phyloP scores from a whole-genome alignment of 2,888 invertebrate genomes.

The Calameuta idolon region DNA sequence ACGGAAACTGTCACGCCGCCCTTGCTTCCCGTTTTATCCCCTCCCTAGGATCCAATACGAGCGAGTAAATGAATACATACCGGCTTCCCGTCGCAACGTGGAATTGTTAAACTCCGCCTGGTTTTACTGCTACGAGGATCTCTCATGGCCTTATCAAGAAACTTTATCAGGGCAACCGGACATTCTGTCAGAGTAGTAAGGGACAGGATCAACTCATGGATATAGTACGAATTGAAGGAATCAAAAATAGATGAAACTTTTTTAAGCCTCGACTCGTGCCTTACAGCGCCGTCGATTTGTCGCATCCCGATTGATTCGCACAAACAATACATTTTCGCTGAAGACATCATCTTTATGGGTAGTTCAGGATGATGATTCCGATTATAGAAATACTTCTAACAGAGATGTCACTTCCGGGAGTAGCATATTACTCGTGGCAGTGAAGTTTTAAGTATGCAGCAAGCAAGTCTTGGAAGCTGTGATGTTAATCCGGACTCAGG shows the following conservation, averaged over 20 bases:
- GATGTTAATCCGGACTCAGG: constrained; percentile 22
- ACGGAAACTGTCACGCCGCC: constrained; percentile 67
- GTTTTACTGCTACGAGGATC: too few species aligned
- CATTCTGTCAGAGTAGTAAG: background rate
- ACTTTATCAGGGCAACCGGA: background rate
- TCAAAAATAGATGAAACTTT: background rate
- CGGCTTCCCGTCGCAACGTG: constrained; percentile 5
- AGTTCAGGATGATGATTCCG: background rate
- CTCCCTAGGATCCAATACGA: constrained; percentile 33
- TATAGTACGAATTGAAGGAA: background rate
- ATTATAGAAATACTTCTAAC: background rate
- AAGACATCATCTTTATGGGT: background rate
- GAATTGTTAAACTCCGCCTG: background rate
- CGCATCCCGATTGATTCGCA: background rate
- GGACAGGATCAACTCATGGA: background rate
- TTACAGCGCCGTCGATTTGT: background rate
- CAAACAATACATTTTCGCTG: background rate
- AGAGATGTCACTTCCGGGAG: background rate
- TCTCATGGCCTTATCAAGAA: background rate
- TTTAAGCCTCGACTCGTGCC: background rate
- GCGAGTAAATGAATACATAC: background rate
- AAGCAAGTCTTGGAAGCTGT: constrained; percentile 49
- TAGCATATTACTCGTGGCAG: background rate
- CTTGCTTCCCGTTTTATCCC: constrained; percentile 54
- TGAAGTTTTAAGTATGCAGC: constrained; percentile 49